phyloP scores from a whole-genome alignment of 2,797 vertebrate genomes.

The Ctenopoma multispine region DNA sequence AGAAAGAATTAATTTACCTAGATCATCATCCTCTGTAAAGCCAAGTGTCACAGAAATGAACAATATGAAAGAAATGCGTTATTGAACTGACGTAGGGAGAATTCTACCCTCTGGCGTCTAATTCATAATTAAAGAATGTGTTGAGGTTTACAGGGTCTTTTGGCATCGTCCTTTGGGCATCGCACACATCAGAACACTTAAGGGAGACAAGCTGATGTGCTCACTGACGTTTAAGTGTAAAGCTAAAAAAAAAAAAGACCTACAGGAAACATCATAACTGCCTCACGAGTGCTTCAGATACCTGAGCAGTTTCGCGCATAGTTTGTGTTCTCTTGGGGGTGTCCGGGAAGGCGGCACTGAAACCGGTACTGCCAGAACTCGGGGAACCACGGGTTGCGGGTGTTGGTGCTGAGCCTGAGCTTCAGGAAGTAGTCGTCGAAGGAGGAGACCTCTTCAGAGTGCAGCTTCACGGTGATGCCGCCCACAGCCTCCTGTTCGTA shows the following conservation, averaged over 20 bases:
- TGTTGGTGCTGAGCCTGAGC: conserved; percentile 91
- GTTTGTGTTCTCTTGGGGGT: conserved; percentile 91
- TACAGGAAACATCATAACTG: conserved; percentile 26
- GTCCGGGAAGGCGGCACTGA: conserved; percentile 95
- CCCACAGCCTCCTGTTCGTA: conserved; percentile 96
- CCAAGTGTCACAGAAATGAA: conserved; percentile 77
- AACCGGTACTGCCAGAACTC: conserved; percentile 99
- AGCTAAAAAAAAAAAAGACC: conserved; percentile 24
- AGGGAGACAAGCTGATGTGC: conserved; percentile 45
- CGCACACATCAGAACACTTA: conserved; percentile 52
- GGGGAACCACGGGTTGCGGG: conserved; percentile 96
- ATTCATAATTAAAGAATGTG: conserved; percentile 66
- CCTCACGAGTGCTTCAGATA: conserved; percentile 70
- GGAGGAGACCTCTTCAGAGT: conserved; percentile 93
- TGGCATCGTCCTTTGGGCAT: conserved; percentile 47
- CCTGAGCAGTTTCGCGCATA: conserved; percentile 95
- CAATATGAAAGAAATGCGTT: conserved; percentile 75
- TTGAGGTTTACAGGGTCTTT: conserved; percentile 62
- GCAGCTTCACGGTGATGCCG: conserved; percentile 96
- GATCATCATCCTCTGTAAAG: conserved; percentile 84
- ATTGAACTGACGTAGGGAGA: conserved; percentile 59
- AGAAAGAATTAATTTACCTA: conserved; percentile 84
- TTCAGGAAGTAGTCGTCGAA: conserved; percentile 96
- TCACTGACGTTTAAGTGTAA: conserved; percentile 5
- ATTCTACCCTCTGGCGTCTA: conserved; percentile 44